Conservation (phyloP, 2,113 vertebrate species). For the Peromyscus maniculatus region DNA sequence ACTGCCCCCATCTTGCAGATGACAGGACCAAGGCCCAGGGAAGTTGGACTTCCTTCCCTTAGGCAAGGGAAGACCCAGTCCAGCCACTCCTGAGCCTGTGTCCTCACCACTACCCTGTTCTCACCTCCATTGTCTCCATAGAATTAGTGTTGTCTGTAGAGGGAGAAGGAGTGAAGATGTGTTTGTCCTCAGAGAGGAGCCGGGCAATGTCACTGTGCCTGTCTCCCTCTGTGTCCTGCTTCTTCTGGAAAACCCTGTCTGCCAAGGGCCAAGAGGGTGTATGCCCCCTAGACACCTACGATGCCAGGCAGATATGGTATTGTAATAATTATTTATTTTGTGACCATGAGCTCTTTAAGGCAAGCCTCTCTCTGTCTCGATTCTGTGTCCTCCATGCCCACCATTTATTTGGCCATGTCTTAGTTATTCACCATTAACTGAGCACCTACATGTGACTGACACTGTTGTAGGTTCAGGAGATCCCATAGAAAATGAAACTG, state of each 20-base stretch:
- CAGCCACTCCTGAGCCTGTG: background rate
- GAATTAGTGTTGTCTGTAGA: background rate
- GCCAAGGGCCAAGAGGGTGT: background rate
- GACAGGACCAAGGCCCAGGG: background rate
- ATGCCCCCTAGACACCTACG: background rate
- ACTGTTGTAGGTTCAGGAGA: background rate
- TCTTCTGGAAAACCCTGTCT: constrained; percentile 11
- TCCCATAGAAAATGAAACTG: background rate
- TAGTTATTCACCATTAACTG: background rate
- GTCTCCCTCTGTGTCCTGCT: background rate
- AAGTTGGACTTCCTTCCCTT: background rate
- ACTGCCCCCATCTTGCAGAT: background rate
- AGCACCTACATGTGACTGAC: background rate
- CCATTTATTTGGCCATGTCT: background rate
- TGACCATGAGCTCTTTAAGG: background rate
- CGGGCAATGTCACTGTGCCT: background rate
- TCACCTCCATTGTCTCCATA: background rate
- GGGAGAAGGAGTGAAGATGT: background rate
- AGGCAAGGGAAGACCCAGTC: background rate
- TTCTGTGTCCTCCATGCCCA: background rate
- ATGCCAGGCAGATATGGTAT: background rate
- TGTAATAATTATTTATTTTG: background rate
- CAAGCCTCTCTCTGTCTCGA: background rate
- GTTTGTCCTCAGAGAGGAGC: background rate
- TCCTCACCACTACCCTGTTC: background rate